Evolutionary conservation across 1,140 invertebrate species (phyloP).

Genomic region (Eriocheir sinensis): DNA sequence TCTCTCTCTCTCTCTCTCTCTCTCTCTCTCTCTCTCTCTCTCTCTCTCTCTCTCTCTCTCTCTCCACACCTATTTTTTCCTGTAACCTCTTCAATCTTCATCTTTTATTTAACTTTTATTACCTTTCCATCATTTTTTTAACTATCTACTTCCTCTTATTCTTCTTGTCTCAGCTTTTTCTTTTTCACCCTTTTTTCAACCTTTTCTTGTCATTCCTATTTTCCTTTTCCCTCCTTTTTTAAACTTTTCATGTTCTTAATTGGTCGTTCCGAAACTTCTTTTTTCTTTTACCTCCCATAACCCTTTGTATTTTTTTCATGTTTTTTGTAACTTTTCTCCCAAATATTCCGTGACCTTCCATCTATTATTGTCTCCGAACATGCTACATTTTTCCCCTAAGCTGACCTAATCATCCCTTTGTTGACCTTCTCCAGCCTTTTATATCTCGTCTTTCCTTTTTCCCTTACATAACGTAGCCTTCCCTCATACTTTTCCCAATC

Average conservation of each 20-base stretch:
- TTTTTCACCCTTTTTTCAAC: not conserved
- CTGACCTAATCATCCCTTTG: too few relatives aligned
- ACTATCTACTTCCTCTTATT: not conserved
- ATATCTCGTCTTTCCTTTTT: too few relatives aligned
- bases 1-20: constrained; percentile 22
- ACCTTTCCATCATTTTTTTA: not conserved
- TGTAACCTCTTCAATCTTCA: not conserved
- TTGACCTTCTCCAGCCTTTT: too few relatives aligned
- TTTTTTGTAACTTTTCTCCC: not conserved
- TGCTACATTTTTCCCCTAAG: too few relatives aligned
- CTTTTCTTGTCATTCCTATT: not conserved
- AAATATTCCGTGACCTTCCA: not conserved
- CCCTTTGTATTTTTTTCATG: not conserved
- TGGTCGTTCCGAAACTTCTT: not conserved
- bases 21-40: not conserved
- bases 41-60: not conserved
- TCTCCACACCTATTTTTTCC: not conserved
- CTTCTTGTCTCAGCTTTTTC: too few relatives aligned
- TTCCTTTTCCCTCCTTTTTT: not conserved
- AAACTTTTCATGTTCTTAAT: not conserved
- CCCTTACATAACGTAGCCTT: too few relatives aligned
- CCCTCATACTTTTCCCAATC: too few relatives aligned
- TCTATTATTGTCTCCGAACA: not conserved
- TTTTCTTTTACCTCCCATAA: not conserved
- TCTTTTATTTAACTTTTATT: too few relatives aligned